These are phyloP conservation scores for Pseudopipra pipra DNA, from an alignment of 2,113 vertebrate species.

Conservation along the genomic window DNA sequence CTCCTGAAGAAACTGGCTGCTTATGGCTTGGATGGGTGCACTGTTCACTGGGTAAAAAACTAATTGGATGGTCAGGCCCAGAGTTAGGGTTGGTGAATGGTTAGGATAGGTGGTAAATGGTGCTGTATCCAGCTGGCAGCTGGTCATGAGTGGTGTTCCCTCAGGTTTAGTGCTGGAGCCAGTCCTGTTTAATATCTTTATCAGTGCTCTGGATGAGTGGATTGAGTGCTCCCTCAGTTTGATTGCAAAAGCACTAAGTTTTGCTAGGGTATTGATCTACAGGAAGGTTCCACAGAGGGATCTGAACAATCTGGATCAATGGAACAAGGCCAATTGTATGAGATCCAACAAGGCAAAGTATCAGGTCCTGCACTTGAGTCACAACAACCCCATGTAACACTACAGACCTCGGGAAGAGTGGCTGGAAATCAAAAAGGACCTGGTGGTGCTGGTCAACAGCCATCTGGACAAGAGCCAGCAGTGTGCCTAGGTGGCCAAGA, in stretches of 20 bases:
- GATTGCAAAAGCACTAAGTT: fast-evolving
- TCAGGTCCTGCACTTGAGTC: fast-evolving
- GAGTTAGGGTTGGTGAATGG: too few relatives aligned
- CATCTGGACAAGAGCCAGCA: neutral
- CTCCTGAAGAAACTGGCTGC: neutral
- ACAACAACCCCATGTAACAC: neutral
- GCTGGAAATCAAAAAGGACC: neutral
- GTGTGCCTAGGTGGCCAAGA: neutral
- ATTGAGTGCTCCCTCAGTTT: fast-evolving
- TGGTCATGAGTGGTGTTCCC: fast-evolving
- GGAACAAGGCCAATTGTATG: fast-evolving
- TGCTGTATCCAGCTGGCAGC: neutral
- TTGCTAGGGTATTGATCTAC: neutral
- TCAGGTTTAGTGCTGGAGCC: fast-evolving
- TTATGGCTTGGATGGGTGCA: fast-evolving
- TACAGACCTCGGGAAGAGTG: neutral
- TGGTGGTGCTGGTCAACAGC: neutral
- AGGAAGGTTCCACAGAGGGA: neutral
- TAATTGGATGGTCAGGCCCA: fast-evolving
- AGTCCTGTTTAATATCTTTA: neutral
- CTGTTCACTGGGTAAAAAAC: neutral
- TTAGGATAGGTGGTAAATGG: too few relatives aligned
- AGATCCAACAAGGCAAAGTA: neutral
- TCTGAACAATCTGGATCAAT: neutral
- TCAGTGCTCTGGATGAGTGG: fast-evolving